Conservation (phyloP, 2,113 vertebrate genomes). For the Pseudolaguvia tuberculata region DNA sequence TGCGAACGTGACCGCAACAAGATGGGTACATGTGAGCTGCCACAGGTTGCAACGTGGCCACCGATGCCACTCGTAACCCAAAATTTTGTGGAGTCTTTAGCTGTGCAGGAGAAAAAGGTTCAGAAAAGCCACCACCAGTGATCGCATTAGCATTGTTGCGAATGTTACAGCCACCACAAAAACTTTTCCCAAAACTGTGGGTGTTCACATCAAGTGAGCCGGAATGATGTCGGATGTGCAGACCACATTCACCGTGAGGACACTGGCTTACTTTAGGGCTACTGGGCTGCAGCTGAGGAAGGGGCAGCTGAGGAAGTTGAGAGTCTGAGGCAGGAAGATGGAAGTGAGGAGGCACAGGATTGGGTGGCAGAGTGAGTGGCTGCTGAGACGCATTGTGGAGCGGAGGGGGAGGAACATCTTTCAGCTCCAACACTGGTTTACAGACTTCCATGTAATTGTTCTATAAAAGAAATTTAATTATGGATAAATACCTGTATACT, state of each 20-base stretch:
- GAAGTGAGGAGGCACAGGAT: conserved; percentile 69
- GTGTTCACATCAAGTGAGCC: conserved; percentile 52
- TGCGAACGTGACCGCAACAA: conserved; percentile 74
- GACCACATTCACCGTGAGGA: conserved; percentile 68
- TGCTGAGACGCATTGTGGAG: conserved; percentile 71
- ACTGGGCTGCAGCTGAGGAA: conserved; percentile 68
- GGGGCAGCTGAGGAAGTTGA: conserved; percentile 63
- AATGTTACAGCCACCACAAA: conserved; percentile 56
- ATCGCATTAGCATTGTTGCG: conserved; percentile 54
- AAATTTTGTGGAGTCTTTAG: conserved; percentile 26
- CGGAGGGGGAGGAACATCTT: conserved; percentile 82
- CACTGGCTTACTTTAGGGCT: conserved; percentile 92
- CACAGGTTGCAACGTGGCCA: conserved; percentile 65
- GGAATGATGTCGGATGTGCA: conserved; percentile 39
- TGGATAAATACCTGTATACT: too few species aligned
- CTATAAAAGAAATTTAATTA: conserved; percentile 55
- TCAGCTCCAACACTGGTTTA: conserved; percentile 78
- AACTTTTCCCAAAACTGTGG: conserved; percentile 62
- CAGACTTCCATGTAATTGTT: conserved; percentile 86
- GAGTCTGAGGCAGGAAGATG: conserved; percentile 67
- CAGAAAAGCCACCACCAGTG: conserved; percentile 63
- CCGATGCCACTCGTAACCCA: conserved; percentile 49
- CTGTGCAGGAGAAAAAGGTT: conserved; percentile 61
- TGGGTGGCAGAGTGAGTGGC: conserved; percentile 73
- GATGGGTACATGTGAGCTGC: conserved; percentile 68